A percentile compares a stretch with the other conserved stretches of the same genome.
phyloP scores from a whole-genome alignment of 1,140 invertebrate species.

The Apis dorsata region DNA sequence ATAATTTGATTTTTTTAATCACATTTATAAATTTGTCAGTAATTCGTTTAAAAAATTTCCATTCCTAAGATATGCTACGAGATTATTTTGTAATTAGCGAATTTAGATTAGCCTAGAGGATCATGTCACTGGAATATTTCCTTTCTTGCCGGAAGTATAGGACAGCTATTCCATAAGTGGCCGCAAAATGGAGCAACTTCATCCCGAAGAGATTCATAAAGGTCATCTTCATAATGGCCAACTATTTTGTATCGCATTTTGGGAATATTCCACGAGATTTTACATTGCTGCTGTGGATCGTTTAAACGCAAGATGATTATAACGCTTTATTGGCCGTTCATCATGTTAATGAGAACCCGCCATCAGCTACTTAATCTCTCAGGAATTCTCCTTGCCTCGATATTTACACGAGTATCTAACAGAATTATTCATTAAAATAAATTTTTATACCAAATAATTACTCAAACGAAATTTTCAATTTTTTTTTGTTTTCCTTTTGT shows the following conservation, averaged over 20 bases:
- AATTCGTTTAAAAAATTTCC: too few relatives aligned
- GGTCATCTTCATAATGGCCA: not conserved
- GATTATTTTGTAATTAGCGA: not conserved
- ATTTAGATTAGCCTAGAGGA: not conserved
- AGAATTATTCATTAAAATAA: not conserved
- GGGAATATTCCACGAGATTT: not conserved
- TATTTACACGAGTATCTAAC: not conserved
- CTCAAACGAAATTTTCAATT: too few relatives aligned
- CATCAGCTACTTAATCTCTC: not conserved
- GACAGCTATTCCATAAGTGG: not conserved
- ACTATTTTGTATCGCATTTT: slow-evolving; percentile 17
- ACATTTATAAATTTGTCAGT: too few relatives aligned
- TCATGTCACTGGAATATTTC: not conserved
- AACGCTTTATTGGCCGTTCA: not conserved
- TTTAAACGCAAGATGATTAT: slow-evolving; percentile 9
- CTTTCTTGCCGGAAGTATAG: not conserved
- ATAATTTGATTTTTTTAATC: too few relatives aligned
- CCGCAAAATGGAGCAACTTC: not conserved
- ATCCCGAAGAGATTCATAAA: not conserved
- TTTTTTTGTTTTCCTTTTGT: too few relatives aligned
- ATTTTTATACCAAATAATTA: too few relatives aligned
- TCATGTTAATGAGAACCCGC: not conserved
- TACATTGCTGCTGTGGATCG: too few relatives aligned
- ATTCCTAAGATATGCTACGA: too few relatives aligned
- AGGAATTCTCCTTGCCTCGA: not conserved